Evolutionary conservation across 2,888 invertebrate species (phyloP), one percentile per base, ranked within the genome.

Genomic region (Trachelus troglodyta): DNA sequence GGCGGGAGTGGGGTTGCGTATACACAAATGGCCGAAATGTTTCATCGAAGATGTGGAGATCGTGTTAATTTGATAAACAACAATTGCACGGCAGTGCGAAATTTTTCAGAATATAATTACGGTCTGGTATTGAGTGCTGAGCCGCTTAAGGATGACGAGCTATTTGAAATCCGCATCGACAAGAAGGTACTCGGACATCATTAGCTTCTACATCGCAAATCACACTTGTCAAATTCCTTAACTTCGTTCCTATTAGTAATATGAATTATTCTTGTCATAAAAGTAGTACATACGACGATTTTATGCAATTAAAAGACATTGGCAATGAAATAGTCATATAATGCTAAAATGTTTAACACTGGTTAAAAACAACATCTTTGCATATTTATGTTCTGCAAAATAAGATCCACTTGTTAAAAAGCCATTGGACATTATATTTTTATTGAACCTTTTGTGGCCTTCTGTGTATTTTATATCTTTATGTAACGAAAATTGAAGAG

Each of bases 91-190:
- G 97, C 97, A 31, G 94, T 95, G 81, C 93, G 97, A 86, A 95
- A 95, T 89, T 95, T 95, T 86, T 95, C 95, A 77, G 97, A 97
- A 90, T 97, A 96, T 89, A 97, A 97, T 92, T 95, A 97, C 92
- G 97, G 97, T n/a, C 92, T 98, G 83, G 97, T 97, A 35, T 94
- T 98, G 83, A 96, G 97, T 87, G 94, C 95, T 9, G 95, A 96
- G 85, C 96, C 97, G 4, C 92, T 98, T 37, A 92, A 93, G 81
- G 96, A 97, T 90, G 96, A 97, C 93, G 94, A 96, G 81, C 92
- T 97, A 78, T 98, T 98, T 91, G 97, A 97, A 94, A 95, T 98
- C 82, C 94, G 95, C 87, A 96, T 98, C 88, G 97, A 97, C 90
- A 95, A 96, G 92, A 98, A 97, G 95, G 98, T 98, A 92, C 56